Base-by-base conservation (phyloP, 1,140 invertebrate species). In the Papilio helenus region DNA sequence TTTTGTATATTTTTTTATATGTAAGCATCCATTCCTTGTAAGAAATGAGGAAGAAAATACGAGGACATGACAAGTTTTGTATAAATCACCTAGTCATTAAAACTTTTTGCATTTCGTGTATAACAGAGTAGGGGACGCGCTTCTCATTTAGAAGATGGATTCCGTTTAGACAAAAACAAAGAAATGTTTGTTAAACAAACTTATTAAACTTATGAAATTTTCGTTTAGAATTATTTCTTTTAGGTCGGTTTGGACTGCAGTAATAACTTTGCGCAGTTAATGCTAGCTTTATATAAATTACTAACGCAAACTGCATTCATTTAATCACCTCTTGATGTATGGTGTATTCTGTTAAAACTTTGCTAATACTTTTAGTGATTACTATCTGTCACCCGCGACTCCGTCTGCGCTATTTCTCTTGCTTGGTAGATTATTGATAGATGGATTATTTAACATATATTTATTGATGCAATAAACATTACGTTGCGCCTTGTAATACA, bases 101-200 rank as follows among this genome's bases (percentile, higher is more conserved):
- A 87, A 84, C 78, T 86, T 85, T 86, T 84, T 80, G 80, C 84
- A 84, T 86, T 85, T 85, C 83, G 85, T 82, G 29, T 44, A 77
- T 65, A 65, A 42, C 76, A n/a, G 76, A 44, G 79, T 79, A 79
- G 74, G 79, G 80, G 82, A 81, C 84, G 81, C 79, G 82, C 85
- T 83, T 80, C 79, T 73, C 79, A 79, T 73, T 73, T 74, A 74
- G 42, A 76, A 51, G 58, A 76, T 51, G 79, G 79, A 77, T 77
- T 77, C 58, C 34, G 34, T 34, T 77, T 77, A 65, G 7, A 61
- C 51, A 77, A 77, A 61, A 77, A 61, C 76, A 77, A 77, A 23
- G 44, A 77, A 61, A 58, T 26, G 34, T 58, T 61, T 44, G 51
- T 77, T 20, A 42, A 61, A 34, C 44, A 61, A 77, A 77, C 76